These are phyloP conservation scores for Brachynemurus nebulosus DNA, from an alignment of 2,888 invertebrate species.

Conservation along the genomic window DNA sequence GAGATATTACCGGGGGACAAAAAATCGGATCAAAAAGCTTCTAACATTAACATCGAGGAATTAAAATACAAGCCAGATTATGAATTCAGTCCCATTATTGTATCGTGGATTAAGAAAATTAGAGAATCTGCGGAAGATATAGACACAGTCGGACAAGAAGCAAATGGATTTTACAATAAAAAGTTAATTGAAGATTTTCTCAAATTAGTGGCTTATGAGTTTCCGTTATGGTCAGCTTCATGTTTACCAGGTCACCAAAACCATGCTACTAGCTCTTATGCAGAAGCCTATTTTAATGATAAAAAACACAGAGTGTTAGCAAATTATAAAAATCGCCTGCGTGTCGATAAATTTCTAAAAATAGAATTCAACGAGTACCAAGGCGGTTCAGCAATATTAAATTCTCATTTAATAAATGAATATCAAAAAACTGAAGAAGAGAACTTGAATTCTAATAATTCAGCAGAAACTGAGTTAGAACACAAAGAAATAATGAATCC, in stretches of 20 bases:
- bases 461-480: too few relatives aligned
- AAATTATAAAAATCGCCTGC: background rate
- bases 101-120: background rate
- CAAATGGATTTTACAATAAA: background rate
- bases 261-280: background rate
- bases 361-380: background rate
- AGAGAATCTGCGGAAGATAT: background rate
- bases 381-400: background rate
- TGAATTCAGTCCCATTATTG: background rate
- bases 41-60: too few relatives aligned
- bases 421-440: too few relatives aligned
- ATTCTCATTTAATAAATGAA: too few relatives aligned
- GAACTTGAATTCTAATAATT: too few relatives aligned
- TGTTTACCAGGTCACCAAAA: background rate
- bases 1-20: too few relatives aligned
- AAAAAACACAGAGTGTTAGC: background rate
- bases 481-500: too few relatives aligned
- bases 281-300: background rate
- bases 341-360: background rate
- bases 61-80: too few relatives aligned
- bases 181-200: background rate
- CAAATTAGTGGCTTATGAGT: background rate
- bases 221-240: background rate
- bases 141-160: background rate
- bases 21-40: too few relatives aligned